Evolutionary conservation across 2,888 invertebrate species (phyloP).

Genomic region (Diarsia rubi): DNA sequence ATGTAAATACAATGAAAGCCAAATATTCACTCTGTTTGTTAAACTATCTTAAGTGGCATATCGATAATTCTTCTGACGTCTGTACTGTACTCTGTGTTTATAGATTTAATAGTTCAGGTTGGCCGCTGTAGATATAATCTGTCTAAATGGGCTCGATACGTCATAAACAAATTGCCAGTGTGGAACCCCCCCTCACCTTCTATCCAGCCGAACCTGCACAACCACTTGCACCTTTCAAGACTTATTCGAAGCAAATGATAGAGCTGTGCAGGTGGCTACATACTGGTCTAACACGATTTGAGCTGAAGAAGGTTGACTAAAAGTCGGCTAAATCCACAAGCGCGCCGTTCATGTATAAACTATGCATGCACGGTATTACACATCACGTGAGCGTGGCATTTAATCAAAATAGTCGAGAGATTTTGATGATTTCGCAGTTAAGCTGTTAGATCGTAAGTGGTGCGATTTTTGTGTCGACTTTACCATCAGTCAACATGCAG

Average conservation of each 20-base stretch:
- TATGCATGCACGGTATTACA: background rate
- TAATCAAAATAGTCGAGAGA: constrained; percentile 27
- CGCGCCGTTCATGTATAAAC: background rate
- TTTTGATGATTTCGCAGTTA: constrained; percentile 23
- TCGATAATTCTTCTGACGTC: constrained; percentile 39
- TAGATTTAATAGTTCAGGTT: constrained; percentile 1
- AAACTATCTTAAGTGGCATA: constrained; percentile 46
- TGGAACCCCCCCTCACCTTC: no score
- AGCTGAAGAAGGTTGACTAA: no score
- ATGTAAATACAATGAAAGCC: constrained; percentile 2
- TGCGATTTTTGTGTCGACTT: background rate
- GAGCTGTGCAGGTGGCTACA: no score
- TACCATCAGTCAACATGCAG: constrained; percentile 7
- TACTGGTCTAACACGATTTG: no score
- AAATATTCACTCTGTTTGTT: constrained; percentile 27
- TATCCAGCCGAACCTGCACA: no score
- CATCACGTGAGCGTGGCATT: constrained; percentile 24
- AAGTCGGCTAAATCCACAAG: no score
- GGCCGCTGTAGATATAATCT: no score
- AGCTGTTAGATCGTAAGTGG: background rate
- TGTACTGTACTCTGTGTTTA: no score
- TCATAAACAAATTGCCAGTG: no score
- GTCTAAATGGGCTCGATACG: no score
- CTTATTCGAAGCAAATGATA: no score
- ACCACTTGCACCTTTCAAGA: no score